Evolutionary conservation across 2,113 vertebrate species (phyloP).

Genomic region (Caranx melampygus): DNA sequence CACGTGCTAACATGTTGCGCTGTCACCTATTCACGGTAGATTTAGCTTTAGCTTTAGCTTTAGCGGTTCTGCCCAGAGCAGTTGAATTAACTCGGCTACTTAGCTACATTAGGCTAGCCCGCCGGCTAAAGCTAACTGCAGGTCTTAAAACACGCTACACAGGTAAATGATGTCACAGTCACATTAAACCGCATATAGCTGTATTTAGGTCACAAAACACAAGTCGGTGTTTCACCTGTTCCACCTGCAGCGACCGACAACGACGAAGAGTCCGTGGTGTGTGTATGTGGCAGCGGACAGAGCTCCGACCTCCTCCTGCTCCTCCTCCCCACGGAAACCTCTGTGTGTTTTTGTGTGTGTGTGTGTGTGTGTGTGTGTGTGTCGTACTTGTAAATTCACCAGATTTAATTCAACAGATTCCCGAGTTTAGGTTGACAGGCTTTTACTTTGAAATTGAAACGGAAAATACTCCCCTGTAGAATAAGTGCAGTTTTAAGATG

Average conservation of each 20-base stretch:
- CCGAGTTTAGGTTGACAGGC: no score
- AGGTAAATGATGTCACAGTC: no score
- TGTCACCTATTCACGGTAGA: no score
- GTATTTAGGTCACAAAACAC: rapidly evolving
- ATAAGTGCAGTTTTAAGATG: no score
- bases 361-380: no score
- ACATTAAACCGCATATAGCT: rapidly evolving
- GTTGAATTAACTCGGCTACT: constrained; percentile 15
- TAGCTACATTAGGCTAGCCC: constrained; percentile 29
- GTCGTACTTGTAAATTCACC: background rate
- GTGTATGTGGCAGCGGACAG: constrained; percentile 59
- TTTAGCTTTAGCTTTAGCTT: background rate
- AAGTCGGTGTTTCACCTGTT: constrained; percentile 34
- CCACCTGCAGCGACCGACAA: background rate
- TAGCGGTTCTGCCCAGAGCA: constrained; percentile 1
- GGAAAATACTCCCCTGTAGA: background rate
- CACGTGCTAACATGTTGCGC: no score
- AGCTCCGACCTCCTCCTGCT: constrained; percentile 17
- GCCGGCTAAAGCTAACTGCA: background rate
- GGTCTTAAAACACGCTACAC: background rate
- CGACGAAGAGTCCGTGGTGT: background rate
- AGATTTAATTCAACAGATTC: no score
- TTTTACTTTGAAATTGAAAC: constrained; percentile 1
- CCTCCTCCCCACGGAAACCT: constrained; percentile 31
- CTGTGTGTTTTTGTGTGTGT: background rate